Evolutionary conservation across 2,797 vertebrate genomes (phyloP).

Genomic region (Danio choprae): DNA sequence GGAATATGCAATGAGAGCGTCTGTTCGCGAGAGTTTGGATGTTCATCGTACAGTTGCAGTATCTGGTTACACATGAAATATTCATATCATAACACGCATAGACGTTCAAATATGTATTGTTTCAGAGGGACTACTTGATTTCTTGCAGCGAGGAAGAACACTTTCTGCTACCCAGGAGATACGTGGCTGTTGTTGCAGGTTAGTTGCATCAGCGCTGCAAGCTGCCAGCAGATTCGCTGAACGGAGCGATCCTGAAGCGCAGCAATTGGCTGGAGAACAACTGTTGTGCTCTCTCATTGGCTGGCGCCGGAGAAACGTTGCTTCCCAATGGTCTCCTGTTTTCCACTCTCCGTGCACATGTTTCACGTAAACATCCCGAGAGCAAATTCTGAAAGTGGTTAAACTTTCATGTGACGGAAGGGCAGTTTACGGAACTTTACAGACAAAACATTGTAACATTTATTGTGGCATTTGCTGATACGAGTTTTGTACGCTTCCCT

Average conservation of each 20-base stretch:
- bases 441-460: constrained; percentile 21
- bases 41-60: constrained; percentile 3
- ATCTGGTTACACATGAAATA: constrained; percentile 31
- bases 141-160: constrained; percentile 68
- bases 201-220: constrained; percentile 82
- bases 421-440: constrained; percentile 47
- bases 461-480: constrained; percentile 5
- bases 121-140: constrained; percentile 75
- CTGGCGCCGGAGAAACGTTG: constrained; percentile 65
- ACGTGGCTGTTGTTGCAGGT: constrained; percentile 77
- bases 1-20: neutral
- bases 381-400: constrained; percentile 49
- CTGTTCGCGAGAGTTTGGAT: neutral
- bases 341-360: constrained; percentile 79
- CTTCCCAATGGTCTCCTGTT: constrained; percentile 62
- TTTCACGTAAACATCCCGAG: constrained; percentile 81
- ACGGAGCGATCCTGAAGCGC: constrained; percentile 35
- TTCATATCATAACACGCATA: constrained; percentile 40
- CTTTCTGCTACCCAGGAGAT: constrained; percentile 72
- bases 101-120: constrained; percentile 55
- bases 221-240: constrained; percentile 72
- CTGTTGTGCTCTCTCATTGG: constrained; percentile 73
- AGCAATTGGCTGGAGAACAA: constrained; percentile 71
- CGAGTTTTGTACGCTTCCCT: neutral
- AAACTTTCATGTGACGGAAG: constrained; percentile 50